phyloP scores from a whole-genome alignment of 2,888 invertebrate species.

The Drosophila barbarae region DNA sequence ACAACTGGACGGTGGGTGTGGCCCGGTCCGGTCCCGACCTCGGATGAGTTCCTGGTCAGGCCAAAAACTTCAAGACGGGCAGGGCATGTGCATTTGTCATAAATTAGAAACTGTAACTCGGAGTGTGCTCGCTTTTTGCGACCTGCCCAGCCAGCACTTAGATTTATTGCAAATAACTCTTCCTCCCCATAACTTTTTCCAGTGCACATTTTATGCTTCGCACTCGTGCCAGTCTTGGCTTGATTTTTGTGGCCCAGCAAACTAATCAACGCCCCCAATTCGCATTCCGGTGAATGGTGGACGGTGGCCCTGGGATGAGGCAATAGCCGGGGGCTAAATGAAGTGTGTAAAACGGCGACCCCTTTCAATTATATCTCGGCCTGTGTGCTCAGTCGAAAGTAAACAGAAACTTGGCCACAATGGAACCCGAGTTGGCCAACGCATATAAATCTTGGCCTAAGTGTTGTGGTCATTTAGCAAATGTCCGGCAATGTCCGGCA shows the following conservation, averaged over 20 bases:
- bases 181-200: slow-evolving; percentile 33
- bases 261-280: slow-evolving; percentile 69
- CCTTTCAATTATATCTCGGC: slow-evolving; percentile 39
- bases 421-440: slow-evolving; percentile 20
- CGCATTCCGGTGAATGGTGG: slow-evolving; percentile 4
- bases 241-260: slow-evolving; percentile 56
- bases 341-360: slow-evolving; percentile 60
- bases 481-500: slow-evolving; percentile 65
- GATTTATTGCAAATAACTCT: slow-evolving; percentile 71
- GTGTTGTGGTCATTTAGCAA: slow-evolving; percentile 75
- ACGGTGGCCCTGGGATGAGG: slow-evolving; percentile 18
- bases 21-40: slow-evolving; percentile 28
- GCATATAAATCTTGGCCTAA: slow-evolving; percentile 72
- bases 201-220: slow-evolving; percentile 17
- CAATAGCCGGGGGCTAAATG: slow-evolving; percentile 60
- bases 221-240: slow-evolving; percentile 13
- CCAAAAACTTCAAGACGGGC: slow-evolving; percentile 62
- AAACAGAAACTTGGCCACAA: slow-evolving; percentile 65
- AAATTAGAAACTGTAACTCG: slow-evolving; percentile 71
- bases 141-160: slow-evolving; percentile 52
- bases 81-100: slow-evolving; percentile 68
- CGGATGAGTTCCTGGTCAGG: slow-evolving; percentile 29
- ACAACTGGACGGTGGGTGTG: slow-evolving; percentile 23
- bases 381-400: slow-evolving; percentile 61
- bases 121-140: slow-evolving; percentile 51